Evolutionary conservation across 2,797 vertebrate species (phyloP), one percentile per base, ranked within the genome.

Genomic region (Neomorphus geoffroyi): DNA sequence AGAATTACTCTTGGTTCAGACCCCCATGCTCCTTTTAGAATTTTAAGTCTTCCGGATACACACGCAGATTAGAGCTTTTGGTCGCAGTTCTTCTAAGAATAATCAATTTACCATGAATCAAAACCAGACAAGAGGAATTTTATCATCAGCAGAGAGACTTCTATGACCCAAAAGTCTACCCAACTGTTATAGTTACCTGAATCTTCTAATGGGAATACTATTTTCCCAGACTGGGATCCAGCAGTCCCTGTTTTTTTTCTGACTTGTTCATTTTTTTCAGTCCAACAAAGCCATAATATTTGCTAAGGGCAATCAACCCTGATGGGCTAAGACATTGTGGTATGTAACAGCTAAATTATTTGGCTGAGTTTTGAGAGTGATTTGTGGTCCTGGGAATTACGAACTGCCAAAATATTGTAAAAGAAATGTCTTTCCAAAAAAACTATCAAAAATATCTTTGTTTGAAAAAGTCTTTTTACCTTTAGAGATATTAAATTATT

Each of bases 391-490:
- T 87, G 75, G 75, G 90, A 89, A 83, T 80, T 66, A 46, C 32
- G 58, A 80, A 71, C 56, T 80, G 72, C 86, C 69, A 95, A 95
- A 88, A 80, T 82, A 85, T 73, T 94, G 84, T 62, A 19, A 65
- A 50, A 79, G 77, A 95, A 8, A 65, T 79, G 6, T 86, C 80
- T 62, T 14, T 43, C n/a, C 18, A 19, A 80, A 83, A 72, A 41
- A 24, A 65, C 1, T 9, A 60, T 70, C 15, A 80, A 79, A 78
- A 78, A 58, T 27, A 78, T 22, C 56, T 17, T 30, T 70, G 10
- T 50, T 85, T 64, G 53, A 61, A 57, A 73, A 85, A 28, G 7
- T 17, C 5, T 50, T 78, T 80, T 69, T 48, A 45, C 27, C 14
- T 61, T 64, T 32, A 33, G 14, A 72, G 10, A 39, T 30, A 72